phyloP scores from a whole-genome alignment of 1,140 invertebrate species.

The Drosophila nasuta region DNA sequence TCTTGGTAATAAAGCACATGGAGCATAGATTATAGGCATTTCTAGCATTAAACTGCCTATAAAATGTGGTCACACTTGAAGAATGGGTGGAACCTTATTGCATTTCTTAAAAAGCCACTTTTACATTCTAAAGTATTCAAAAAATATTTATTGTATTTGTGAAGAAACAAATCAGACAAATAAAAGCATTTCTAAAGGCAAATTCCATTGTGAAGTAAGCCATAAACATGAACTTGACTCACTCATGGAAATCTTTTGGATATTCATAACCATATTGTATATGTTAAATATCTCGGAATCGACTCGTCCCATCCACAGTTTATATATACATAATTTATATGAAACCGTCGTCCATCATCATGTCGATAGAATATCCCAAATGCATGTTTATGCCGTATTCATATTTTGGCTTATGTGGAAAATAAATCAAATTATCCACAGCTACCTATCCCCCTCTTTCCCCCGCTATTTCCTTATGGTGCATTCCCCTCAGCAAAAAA shows the following conservation, averaged over 20 bases:
- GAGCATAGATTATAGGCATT: too few species aligned
- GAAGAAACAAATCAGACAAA: neutral
- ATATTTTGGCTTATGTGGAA: conserved; percentile 27
- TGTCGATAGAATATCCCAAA: conserved; percentile 35
- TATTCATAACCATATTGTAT: neutral
- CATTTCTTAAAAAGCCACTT: too few species aligned
- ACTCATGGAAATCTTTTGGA: neutral
- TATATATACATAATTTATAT: neutral
- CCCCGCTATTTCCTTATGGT: neutral
- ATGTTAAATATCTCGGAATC: too few species aligned
- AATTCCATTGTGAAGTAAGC: neutral
- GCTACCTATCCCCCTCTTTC: neutral
- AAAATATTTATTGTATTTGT: too few species aligned
- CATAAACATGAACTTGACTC: neutral
- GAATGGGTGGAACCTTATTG: too few species aligned
- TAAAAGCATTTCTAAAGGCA: neutral
- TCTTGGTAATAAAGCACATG: too few species aligned
- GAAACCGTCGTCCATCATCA: neutral
- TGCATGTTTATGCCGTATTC: conserved; percentile 34
- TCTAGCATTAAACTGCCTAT: too few species aligned
- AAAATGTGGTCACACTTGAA: too few species aligned
- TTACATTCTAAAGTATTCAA: too few species aligned
- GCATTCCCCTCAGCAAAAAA: neutral
- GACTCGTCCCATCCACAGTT: neutral
- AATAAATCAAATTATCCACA: conserved; percentile 63